Base-by-base conservation (phyloP, 2,113 vertebrate species). In the Tinamus guttatus region DNA sequence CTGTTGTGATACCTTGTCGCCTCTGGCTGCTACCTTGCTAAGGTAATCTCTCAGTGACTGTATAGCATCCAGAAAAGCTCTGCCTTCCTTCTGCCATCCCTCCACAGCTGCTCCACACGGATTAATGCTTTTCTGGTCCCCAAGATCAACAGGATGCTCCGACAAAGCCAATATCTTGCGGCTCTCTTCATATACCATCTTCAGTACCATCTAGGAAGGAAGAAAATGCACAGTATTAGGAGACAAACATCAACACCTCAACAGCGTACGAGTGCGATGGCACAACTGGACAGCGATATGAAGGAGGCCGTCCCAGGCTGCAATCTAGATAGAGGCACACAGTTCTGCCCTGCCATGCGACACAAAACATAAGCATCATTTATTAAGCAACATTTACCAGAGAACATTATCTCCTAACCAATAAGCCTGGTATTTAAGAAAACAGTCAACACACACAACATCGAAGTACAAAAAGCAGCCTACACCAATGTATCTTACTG, bases 131-230 rank as follows among this genome's bases (percentile, higher is more conserved):
- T 74, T 93, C 30, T 83, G 93, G 51, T 79, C 92, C 14, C 91
- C 95, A 13, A 96, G 65, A 12, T 92, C 47, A 27, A 91, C 51
- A 2, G 94, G 96, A 54, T 90, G 96, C 65, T 99, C 98, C 15
- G 99, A 99, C 94, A 99, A 95, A 68, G 98, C 98, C 73, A 99
- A 47, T n/a, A 99, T 98, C 85, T 98, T 98, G 93, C 94, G 96
- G 97, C 99, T 99, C 95, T 99, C 99, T 32, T 99, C 98, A 86
- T 98, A 98, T 1, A 99, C 98, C 95, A 98, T 98, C 94, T 98
- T 98, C 87, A 99, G 90, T 85, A 99, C 93, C 32, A 95, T 86
- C 99, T 99, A 94, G 14, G 43, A 64, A 69, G 13, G 16, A 0
- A n/a, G 36, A 20, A 78, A 38, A 75, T 5, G 13, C 3, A 11